These are phyloP conservation scores for Maconellicoccus hirsutus DNA, from an alignment of 1,140 invertebrate genomes.

Conservation along the genomic window DNA sequence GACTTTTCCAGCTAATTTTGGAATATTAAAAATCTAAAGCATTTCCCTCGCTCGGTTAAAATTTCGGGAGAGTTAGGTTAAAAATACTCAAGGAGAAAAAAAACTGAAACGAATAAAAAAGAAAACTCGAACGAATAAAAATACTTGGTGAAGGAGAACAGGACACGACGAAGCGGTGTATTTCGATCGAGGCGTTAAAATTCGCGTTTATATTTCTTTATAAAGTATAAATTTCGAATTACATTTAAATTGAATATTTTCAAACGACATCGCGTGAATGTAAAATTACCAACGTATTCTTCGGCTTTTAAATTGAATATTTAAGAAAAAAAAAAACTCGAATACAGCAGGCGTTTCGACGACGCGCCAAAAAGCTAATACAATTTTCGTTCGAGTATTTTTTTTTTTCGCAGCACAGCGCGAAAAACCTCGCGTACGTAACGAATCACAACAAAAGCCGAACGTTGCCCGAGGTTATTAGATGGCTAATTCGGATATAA, in stretches of 20 bases:
- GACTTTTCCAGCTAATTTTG: no score
- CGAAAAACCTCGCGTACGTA: not conserved
- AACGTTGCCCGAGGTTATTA: not conserved
- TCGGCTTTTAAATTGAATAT: not conserved
- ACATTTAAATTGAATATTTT: conserved; percentile 6
- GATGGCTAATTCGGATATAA: conserved; percentile 3
- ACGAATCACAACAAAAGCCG: not conserved
- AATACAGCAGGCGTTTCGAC: not conserved
- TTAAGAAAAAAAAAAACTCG: not conserved
- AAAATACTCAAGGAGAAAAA: no score
- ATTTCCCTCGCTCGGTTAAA: no score
- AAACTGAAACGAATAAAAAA: no score
- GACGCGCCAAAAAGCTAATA: no score
- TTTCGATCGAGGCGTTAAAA: not conserved
- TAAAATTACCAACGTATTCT: conserved; percentile 1
- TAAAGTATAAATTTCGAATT: not conserved
- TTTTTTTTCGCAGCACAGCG: not conserved
- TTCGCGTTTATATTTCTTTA: not conserved
- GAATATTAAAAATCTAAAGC: no score
- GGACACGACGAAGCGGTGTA: not conserved
- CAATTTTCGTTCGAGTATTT: no score
- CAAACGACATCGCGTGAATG: not conserved
- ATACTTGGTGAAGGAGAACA: no score
- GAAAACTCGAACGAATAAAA: no score
- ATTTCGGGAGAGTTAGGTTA: no score